Evolutionary conservation across 2,797 vertebrate species (phyloP).

Genomic region (Galaxias olidus): DNA sequence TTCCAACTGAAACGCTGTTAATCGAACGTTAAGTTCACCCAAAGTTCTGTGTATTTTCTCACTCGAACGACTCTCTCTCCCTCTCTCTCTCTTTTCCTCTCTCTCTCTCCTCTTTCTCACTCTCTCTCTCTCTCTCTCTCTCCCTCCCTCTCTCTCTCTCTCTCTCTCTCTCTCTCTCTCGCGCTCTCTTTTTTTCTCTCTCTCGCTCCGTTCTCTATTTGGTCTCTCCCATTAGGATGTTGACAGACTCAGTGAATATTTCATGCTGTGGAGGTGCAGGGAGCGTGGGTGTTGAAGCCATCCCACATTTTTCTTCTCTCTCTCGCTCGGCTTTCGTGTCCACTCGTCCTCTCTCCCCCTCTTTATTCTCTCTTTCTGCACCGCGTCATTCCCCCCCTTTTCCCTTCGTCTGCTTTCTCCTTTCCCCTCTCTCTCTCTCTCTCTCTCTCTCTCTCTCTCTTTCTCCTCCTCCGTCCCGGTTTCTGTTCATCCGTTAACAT

Average conservation of each 20-base stretch:
- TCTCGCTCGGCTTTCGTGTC: conserved; percentile 12
- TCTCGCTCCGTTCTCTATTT: conserved; percentile 55
- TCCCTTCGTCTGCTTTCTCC: conserved; percentile 12
- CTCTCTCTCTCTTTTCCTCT: too few relatives aligned
- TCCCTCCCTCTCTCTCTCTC: too few relatives aligned
- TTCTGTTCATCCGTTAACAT: background rate
- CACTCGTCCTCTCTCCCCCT: conserved; percentile 30
- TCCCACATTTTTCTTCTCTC: background rate
- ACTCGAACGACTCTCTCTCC: too few relatives aligned
- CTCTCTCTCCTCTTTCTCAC: too few relatives aligned
- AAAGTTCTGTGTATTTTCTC: too few relatives aligned
- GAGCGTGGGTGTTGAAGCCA: conserved; percentile 63
- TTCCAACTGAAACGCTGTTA: too few relatives aligned
- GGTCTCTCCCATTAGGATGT: conserved; percentile 67
- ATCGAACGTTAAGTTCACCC: too few relatives aligned
- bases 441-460: background rate
- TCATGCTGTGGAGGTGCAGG: conserved; percentile 69
- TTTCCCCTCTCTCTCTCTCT: background rate
- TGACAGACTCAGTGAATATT: conserved; percentile 71
- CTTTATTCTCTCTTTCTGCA: conserved; percentile 30
- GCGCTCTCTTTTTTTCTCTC: conserved; percentile 25
- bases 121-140: too few relatives aligned
- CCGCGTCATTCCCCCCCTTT: conserved; percentile 30
- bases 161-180: conserved; percentile 29
- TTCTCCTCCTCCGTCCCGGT: background rate